Percentiles rank a stretch among this genome's conserved stretches.
Evolutionary conservation across 2,113 vertebrate genomes (phyloP).

Genomic region (Ovibos moschatus): DNA sequence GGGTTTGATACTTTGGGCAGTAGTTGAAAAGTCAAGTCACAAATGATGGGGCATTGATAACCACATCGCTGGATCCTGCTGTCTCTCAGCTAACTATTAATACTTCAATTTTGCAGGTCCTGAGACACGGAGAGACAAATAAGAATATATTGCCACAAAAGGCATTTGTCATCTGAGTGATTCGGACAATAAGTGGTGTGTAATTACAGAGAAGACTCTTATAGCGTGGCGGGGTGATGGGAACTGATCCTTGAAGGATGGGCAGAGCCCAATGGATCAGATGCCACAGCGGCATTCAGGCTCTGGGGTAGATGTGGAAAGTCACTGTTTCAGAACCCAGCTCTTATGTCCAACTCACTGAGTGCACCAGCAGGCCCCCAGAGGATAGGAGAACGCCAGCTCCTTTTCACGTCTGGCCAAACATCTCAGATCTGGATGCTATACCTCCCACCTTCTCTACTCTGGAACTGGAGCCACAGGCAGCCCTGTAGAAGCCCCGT

Average conservation of each 20-base stretch:
- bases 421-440: background rate
- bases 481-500: background rate
- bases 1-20: background rate
- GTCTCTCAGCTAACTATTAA: background rate
- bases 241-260: background rate
- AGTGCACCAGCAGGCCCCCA: accelerated
- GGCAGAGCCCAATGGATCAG: background rate
- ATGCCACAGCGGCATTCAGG: background rate
- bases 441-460: background rate
- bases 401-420: background rate
- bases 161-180: background rate
- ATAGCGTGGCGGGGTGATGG: too few relatives aligned
- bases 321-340: accelerated
- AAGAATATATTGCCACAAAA: background rate
- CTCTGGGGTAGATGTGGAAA: accelerated
- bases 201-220: background rate
- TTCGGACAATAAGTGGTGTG: background rate
- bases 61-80: background rate
- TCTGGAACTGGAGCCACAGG: background rate
- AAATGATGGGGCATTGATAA: background rate
- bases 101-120: background rate
- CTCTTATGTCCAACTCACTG: accelerated
- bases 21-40: background rate
- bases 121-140: background rate
- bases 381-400: background rate